Evolutionary conservation across 2,797 vertebrate species (phyloP), one percentile per base, ranked within the genome.

Genomic region (Lepus oiostolus): DNA sequence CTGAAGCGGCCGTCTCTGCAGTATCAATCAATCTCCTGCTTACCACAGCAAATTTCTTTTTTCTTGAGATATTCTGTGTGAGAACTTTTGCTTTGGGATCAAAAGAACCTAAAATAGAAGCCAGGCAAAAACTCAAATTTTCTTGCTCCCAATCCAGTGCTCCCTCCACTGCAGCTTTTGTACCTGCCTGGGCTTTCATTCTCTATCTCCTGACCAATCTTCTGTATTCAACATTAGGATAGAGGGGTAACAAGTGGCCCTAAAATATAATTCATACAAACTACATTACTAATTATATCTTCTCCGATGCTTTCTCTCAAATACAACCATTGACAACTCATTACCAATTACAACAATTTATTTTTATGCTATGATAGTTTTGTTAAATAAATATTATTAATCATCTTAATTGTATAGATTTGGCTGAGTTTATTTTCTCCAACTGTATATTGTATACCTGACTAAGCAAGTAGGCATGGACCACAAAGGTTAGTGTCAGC

Each of bases 381-480:
- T 79, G 65, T 52, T 85, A 47, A 63, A 60, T 83, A 84, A 87
- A 65, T 54, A 71, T 54, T 76, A 62, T 26, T 24, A 58, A 11
- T 76, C 38, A 89, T 91, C 8, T 50, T 91, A 70, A 85, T 63
- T 90, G 35, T 28, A 65, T 60, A 28, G 24, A 8, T 54, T 47
- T 91, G 19, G 17, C 63, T 77, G 32, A 14, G 62, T 42, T 42
- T 32, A 90, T 93, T 90, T 13, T 91, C 80, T 71, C 21, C 10
- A 77, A 58, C 7, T 93, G 0, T 90, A 32, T 75, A 21, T 88
- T 84, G 86, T 71, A 76, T 86, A 79, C 35, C 60, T 95, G 3
- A 90, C 17, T 90, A 89, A 96, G 63, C 50, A 88, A n/a, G 7
- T 67, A 75, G 21, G 14, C 89, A 12, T 80, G 17, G n/a, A 50